Percentiles rank a stretch among this genome's conserved stretches.
These are phyloP conservation scores for Cremastinae sp. DNA, from an alignment of 2,888 invertebrate species.

Conservation along the genomic window DNA sequence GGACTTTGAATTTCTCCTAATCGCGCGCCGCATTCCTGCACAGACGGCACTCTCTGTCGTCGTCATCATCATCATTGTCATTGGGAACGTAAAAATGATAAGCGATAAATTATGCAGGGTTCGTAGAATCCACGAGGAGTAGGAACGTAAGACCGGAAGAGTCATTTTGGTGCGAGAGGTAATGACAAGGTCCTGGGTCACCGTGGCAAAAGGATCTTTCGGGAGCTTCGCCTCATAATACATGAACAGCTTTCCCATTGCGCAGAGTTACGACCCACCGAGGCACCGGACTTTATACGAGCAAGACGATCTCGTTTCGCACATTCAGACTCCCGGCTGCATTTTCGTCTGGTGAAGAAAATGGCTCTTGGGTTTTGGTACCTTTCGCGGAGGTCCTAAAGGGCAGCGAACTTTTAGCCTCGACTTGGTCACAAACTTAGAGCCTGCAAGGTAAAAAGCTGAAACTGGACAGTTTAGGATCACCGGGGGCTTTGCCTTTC, in stretches of 20 bases:
- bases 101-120: constrained; percentile 23
- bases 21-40: too few relatives aligned
- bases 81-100: constrained; percentile 22
- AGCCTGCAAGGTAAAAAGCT: constrained; percentile 6
- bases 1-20: too few relatives aligned
- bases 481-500: constrained; percentile 25
- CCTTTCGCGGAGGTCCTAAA: constrained; percentile 7
- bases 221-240: constrained; percentile 20
- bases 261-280: constrained; percentile 30
- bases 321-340: constrained; percentile 2
- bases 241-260: constrained; percentile 20
- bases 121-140: neutral
- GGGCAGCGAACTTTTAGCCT: constrained; percentile 36
- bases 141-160: constrained; percentile 12
- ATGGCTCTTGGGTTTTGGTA: constrained; percentile 19
- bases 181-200: constrained; percentile 27
- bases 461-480: constrained; percentile 7
- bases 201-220: constrained; percentile 19
- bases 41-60: too few relatives aligned
- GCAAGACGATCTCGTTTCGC: constrained; percentile 22
- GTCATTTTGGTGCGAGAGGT: constrained; percentile 14
- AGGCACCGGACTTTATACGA: constrained; percentile 37
- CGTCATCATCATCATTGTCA: too few relatives aligned
- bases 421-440: neutral
- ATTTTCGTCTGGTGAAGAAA: constrained; percentile 14